Conservation (phyloP, 2,888 invertebrate species). For the Conops quadrifasciatus region DNA sequence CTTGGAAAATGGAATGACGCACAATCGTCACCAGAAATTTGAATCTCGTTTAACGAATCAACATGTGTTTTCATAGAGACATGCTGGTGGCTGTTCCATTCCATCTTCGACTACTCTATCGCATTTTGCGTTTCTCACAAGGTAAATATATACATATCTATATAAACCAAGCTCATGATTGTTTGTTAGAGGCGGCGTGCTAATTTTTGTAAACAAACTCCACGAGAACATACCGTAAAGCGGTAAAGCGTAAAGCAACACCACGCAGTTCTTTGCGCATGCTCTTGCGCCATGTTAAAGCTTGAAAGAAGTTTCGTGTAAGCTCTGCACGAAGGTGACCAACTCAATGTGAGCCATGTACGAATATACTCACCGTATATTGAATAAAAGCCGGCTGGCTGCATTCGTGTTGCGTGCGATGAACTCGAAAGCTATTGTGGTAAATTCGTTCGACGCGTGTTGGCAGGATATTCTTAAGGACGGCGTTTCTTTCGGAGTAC, state of each 20-base stretch:
- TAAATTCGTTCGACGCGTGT: neutral
- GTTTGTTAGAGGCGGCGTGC: neutral
- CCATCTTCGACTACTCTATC: neutral
- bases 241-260: too few relatives aligned
- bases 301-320: neutral
- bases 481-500: conserved; percentile 1
- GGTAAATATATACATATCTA: neutral
- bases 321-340: conserved; percentile 5
- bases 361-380: neutral
- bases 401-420: conserved; percentile 13
- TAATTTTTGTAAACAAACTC: conserved; percentile 7
- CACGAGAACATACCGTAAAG: neutral
- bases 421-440: conserved; percentile 3
- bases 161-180: neutral
- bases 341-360: neutral
- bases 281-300: conserved; percentile 1
- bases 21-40: neutral
- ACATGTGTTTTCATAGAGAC: conserved; percentile 5
- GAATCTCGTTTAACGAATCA: neutral
- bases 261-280: neutral
- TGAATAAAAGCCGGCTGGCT: neutral
- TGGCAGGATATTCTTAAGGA: conserved; percentile 23
- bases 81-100: too few relatives aligned
- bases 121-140: neutral
- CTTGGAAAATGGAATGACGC: neutral